Evolutionary conservation across 1,140 invertebrate species (phyloP).

Genomic region (Lasaia peninsularis): DNA sequence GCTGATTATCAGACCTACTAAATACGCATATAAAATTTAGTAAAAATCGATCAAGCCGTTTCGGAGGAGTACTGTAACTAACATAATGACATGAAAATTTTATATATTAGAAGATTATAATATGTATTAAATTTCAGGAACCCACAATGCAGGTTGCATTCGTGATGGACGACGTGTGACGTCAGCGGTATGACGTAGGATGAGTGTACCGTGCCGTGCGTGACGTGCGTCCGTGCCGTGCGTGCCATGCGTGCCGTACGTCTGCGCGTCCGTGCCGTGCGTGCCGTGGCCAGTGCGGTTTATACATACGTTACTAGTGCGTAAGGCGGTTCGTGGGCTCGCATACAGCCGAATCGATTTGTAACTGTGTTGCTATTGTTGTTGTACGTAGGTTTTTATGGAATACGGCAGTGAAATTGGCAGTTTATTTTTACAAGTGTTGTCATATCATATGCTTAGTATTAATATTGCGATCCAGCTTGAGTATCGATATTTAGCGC

Average conservation of each 20-base stretch:
- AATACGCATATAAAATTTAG: too few relatives aligned
- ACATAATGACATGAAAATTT: neutral
- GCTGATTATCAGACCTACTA: too few relatives aligned
- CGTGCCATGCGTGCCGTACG: too few relatives aligned
- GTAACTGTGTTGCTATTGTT: constrained; percentile 37
- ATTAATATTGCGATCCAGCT: constrained; percentile 39
- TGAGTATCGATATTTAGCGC: constrained; percentile 48
- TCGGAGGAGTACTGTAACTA: too few relatives aligned
- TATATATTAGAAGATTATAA: too few relatives aligned
- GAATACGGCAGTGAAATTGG: constrained; percentile 24
- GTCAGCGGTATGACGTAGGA: constrained; percentile 29
- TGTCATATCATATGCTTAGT: constrained; percentile 67
- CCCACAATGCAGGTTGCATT: constrained; percentile 74
- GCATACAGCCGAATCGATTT: constrained; percentile 16
- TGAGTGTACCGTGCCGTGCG: too few relatives aligned
- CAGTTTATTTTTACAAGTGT: constrained; percentile 49
- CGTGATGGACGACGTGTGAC: constrained; percentile 72
- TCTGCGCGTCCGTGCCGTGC: too few relatives aligned
- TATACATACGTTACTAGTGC: constrained; percentile 13
- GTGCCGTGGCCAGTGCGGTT: constrained; percentile 10
- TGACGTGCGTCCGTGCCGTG: constrained; percentile 15
- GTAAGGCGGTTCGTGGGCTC: constrained; percentile 4
- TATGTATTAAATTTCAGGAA: constrained; percentile 40
- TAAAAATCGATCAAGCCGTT: too few relatives aligned
- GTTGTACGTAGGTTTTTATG: constrained; percentile 42